A percentile compares a stretch with the other conserved stretches of the same genome.
Evolutionary conservation across 2,888 invertebrate genomes (phyloP).

Genomic region (Alviniconcha strummeri): DNA sequence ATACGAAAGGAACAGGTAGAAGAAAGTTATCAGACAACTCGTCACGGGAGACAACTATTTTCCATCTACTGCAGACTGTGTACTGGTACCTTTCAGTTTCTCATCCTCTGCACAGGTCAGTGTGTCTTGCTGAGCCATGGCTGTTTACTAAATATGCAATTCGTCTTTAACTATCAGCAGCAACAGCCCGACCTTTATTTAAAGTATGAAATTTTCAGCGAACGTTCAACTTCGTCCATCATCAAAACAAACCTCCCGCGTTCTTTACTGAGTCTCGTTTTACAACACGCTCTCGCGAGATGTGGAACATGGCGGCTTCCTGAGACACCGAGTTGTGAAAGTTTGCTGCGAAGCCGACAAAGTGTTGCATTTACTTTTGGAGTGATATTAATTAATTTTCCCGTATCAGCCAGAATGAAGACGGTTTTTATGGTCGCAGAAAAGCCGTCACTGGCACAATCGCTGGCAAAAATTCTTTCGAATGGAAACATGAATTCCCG

Average conservation of each 20-base stretch:
- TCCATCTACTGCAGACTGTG: too few relatives aligned
- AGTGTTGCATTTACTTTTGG: neutral
- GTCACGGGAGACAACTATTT: too few relatives aligned
- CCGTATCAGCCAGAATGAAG: slow-evolving; percentile 59
- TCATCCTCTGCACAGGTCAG: slow-evolving; percentile 9
- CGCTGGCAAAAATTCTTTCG: slow-evolving; percentile 93
- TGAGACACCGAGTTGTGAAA: slow-evolving; percentile 29
- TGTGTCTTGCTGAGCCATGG: slow-evolving; percentile 6
- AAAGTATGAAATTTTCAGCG: too few relatives aligned
- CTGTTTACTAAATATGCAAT: neutral
- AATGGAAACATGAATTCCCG: slow-evolving; percentile 85
- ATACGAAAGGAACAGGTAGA: too few relatives aligned
- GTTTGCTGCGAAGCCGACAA: neutral
- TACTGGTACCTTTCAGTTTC: slow-evolving; percentile 18
- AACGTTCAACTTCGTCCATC: too few relatives aligned
- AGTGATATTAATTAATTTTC: neutral
- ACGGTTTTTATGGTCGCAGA: slow-evolving; percentile 95
- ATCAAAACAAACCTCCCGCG: slow-evolving; percentile 29
- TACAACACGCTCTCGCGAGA: slow-evolving; percentile 21
- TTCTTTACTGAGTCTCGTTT: neutral
- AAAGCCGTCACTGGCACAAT: slow-evolving; percentile 97
- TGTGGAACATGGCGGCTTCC: slow-evolving; percentile 35
- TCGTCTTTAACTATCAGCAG: too few relatives aligned
- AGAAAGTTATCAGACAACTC: too few relatives aligned
- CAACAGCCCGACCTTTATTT: too few relatives aligned